Conservation (phyloP, 2,797 vertebrate genomes). For the Pteropus rufus region DNA sequence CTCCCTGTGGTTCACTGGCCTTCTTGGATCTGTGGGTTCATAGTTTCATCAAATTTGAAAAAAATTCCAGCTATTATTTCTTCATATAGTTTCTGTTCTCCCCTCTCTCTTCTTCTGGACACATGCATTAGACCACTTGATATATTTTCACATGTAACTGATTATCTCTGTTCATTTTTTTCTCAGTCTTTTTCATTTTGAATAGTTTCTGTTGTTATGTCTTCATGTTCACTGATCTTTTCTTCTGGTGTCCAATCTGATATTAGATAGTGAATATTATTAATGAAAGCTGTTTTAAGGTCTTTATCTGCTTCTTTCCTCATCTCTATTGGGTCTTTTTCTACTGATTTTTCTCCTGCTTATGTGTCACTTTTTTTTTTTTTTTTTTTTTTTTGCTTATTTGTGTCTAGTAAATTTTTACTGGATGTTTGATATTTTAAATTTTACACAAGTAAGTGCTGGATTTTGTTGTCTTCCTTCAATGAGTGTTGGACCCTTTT, state of each 20-base stretch:
- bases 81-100: not conserved
- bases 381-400: not conserved
- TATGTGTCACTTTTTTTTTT: not conserved
- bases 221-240: not conserved
- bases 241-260: not conserved
- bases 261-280: not conserved
- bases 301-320: not conserved
- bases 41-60: constrained; percentile 1
- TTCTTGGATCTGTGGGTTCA: not conserved
- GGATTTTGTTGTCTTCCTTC: not conserved
- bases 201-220: not conserved
- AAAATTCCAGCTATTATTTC: not conserved
- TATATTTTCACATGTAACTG: not conserved
- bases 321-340: not conserved
- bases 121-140: not conserved
- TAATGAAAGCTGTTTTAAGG: not conserved
- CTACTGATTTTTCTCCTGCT: not conserved
- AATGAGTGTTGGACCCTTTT: not conserved
- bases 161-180: not conserved
- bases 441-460: not conserved
- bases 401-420: constrained; percentile 1
- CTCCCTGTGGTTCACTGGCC: not conserved
- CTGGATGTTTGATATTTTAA: not conserved
- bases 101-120: not conserved
- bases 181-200: not conserved